Evolutionary conservation across 2,888 invertebrate genomes (phyloP), one percentile per base, ranked within the genome.

Genomic region (Nowickia ferox): DNA sequence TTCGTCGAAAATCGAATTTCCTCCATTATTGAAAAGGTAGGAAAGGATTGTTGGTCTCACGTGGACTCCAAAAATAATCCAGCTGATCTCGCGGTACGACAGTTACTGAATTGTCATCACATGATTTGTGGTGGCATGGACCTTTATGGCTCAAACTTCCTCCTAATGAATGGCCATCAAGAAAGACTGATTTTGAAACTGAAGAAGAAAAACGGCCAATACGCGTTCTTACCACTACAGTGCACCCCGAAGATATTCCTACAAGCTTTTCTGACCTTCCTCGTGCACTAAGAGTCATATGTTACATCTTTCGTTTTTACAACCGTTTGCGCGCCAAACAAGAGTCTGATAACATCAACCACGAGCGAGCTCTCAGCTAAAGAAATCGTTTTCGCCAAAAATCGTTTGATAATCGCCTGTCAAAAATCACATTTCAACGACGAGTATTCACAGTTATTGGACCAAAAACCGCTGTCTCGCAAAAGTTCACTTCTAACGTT

Each of bases 1-100:
- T 53, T 69, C 9, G 69, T 69, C 0, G 40, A 22, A 69, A 69
- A 69, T n/a, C 51, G 53, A 51, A 22, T 30, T 9, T 30, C 66
- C 3, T 66, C 66, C 1, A 48, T 66, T 11, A n/a, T 30, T 2
- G 66, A 66, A 15, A 66, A 48, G n/a, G 66, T 66, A 4, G 48
- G 66, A 8, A 30, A 17, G 10, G 15, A 66, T 48, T 30, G 9
- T n/a, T 69, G 53, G 69, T 40, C 1, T 17, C 69, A 53, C 48
- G 51, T 68, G 11, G 38, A 68, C 8, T 68, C 68, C 0, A 51
- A 48, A 44, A 13, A 38, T 19, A 68, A 68, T 5, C 68, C 68
- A 3, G 46, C 17, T 15, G 42, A 61, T 61, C 59, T n/a, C 59
- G 59, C 9, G 59, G 59, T 48, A 9, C 1, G 10, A 9, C 48